A percentile compares a stretch with the other conserved stretches of the same genome.
Evolutionary conservation across 2,888 invertebrate species (phyloP).

Genomic region (Chymomyza fuscimana): DNA sequence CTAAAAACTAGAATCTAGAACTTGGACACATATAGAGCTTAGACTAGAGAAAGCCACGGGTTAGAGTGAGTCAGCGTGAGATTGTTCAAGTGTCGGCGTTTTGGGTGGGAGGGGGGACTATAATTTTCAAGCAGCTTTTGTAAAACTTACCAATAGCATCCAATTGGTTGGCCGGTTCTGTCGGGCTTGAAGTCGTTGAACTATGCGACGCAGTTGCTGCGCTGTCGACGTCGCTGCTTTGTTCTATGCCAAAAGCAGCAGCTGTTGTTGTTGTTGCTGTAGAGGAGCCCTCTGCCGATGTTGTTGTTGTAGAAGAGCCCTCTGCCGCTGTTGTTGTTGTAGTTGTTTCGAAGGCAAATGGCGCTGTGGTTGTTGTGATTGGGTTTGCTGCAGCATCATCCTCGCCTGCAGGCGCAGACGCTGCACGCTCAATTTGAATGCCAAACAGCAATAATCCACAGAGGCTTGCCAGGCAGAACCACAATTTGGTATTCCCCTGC

Average conservation of each 20-base stretch:
- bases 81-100: neutral
- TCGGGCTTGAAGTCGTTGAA: slow-evolving; percentile 59
- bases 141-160: slow-evolving; percentile 65
- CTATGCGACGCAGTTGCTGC: slow-evolving; percentile 50
- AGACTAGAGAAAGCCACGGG: neutral
- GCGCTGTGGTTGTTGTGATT: slow-evolving; percentile 37
- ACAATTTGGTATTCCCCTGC: slow-evolving; percentile 29
- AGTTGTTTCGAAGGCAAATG: slow-evolving; percentile 43
- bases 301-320: slow-evolving; percentile 32
- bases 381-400: slow-evolving; percentile 50
- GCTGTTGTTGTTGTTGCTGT: slow-evolving; percentile 50
- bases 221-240: slow-evolving; percentile 36
- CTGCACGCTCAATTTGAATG: slow-evolving; percentile 72
- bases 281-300: slow-evolving; percentile 48
- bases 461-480: slow-evolving; percentile 60
- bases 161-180: slow-evolving; percentile 52
- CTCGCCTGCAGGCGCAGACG: slow-evolving; percentile 70
- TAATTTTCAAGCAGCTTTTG: slow-evolving; percentile 57
- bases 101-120: slow-evolving; percentile 33
- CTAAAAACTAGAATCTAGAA: neutral
- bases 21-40: neutral
- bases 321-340: slow-evolving; percentile 33
- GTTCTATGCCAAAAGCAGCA: slow-evolving; percentile 56
- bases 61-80: neutral
- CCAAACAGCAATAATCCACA: slow-evolving; percentile 74